Evolutionary conservation across 2,797 vertebrate genomes (phyloP).

Genomic region (Myotis myotis): DNA sequence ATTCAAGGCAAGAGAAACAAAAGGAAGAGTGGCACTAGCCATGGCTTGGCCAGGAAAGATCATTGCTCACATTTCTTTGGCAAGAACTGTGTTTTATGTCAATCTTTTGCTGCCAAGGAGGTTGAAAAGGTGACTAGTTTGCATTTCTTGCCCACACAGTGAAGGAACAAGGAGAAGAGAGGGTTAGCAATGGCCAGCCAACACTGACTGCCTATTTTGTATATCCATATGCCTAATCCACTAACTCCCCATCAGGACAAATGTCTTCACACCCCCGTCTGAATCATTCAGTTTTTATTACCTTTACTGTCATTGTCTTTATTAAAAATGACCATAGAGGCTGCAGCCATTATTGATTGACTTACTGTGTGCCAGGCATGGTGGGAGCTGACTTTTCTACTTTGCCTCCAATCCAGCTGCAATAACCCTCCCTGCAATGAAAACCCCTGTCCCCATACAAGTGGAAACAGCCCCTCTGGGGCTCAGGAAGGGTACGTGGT

Average conservation of each 20-base stretch:
- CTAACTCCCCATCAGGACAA: not conserved
- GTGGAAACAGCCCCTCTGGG: not conserved
- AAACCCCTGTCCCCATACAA: not conserved
- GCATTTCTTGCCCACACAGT: not conserved
- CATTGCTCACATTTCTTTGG: not conserved
- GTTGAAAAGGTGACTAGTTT: not conserved
- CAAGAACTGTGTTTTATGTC: not conserved
- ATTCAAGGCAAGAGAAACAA: not conserved
- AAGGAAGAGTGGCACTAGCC: not conserved
- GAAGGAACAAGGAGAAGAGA: not conserved
- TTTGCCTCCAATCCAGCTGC: not conserved
- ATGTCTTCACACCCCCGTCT: not conserved
- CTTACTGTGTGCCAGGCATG: not conserved
- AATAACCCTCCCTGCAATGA: not conserved
- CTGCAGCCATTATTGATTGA: not conserved
- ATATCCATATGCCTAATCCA: not conserved
- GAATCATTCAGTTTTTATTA: not conserved
- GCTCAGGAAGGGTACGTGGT: not conserved
- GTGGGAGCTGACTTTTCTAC: not conserved
- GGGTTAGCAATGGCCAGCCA: not conserved
- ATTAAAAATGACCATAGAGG: not conserved
- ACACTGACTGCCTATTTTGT: not conserved
- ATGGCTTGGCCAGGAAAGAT: not conserved
- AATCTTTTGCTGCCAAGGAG: not conserved
- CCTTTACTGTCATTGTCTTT: not conserved